phyloP scores from a whole-genome alignment of 1,140 invertebrate genomes.

The Mizuhopecten yessoensis region DNA sequence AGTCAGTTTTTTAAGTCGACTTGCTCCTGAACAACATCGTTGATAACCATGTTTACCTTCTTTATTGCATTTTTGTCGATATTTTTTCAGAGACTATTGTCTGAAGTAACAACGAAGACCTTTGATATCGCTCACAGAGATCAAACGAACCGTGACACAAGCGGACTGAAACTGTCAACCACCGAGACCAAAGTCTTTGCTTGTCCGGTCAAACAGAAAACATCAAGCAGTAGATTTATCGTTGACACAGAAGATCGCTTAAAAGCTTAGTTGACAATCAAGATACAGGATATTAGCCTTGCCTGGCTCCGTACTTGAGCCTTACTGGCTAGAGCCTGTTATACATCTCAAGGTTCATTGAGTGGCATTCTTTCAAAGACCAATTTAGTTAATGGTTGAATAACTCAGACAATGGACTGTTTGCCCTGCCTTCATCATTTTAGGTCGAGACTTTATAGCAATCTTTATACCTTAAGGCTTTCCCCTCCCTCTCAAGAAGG shows the following conservation, averaged over 20 bases:
- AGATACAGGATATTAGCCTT: not conserved
- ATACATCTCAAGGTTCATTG: constrained; percentile 38
- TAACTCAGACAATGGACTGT: constrained; percentile 16
- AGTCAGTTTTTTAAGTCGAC: not conserved
- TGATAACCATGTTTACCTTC: not conserved
- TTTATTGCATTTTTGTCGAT: not conserved
- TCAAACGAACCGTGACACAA: not conserved
- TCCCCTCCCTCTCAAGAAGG: not conserved
- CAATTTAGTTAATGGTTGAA: constrained; percentile 23
- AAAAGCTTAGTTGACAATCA: constrained; percentile 39
- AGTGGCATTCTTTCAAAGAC: constrained; percentile 33
- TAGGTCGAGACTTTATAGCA: not conserved
- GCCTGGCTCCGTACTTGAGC: not conserved
- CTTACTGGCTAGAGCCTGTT: not conserved
- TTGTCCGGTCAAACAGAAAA: not conserved
- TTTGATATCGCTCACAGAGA: not conserved
- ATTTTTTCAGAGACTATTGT: not conserved
- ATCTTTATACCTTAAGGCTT: constrained; percentile 13
- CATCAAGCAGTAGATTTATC: not conserved
- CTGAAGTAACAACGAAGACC: not conserved
- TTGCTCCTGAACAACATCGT: not conserved
- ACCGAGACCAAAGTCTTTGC: constrained; percentile 30
- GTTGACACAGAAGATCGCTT: constrained; percentile 26
- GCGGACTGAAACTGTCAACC: not conserved
- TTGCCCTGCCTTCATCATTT: not conserved